Percentiles rank a stretch among this genome's conserved stretches.
Conservation (phyloP, 2,888 invertebrate genomes). For the Druceiella hillmani region DNA sequence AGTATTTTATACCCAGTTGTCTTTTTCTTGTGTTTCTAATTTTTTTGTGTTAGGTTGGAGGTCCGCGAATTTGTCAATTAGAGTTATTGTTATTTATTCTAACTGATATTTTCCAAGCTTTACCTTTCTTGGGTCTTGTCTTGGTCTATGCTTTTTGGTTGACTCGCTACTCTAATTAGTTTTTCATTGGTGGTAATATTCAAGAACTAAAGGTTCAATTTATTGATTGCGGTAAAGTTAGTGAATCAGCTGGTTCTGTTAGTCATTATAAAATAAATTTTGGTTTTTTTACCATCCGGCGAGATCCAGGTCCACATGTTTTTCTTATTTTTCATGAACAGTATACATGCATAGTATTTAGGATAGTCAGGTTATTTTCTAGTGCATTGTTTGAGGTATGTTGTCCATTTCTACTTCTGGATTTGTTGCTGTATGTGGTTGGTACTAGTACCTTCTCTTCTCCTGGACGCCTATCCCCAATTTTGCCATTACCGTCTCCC, state of each 20-base stretch:
- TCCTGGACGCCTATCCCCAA: constrained; percentile 18
- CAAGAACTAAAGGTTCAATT: too few relatives aligned
- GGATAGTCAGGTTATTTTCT: constrained; percentile 16
- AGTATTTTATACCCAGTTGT: too few relatives aligned
- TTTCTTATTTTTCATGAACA: constrained; percentile 18
- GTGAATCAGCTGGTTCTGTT: constrained; percentile 13
- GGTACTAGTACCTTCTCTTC: constrained; percentile 19
- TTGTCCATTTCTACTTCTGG: constrained; percentile 23
- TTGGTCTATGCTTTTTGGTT: too few relatives aligned
- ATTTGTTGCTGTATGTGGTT: constrained; percentile 15
- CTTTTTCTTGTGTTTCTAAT: too few relatives aligned
- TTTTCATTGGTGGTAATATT: too few relatives aligned
- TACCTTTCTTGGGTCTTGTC: too few relatives aligned
- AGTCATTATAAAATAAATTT: constrained; percentile 22
- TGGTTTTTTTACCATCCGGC: constrained; percentile 22
- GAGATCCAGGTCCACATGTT: constrained; percentile 23
- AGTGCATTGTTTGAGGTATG: constrained; percentile 14
- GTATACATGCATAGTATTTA: constrained; percentile 17
- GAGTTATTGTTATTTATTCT: too few relatives aligned
- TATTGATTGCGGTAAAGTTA: too few relatives aligned
- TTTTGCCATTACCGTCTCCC: constrained; percentile 20
- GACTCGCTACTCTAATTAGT: too few relatives aligned
- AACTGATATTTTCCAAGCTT: too few relatives aligned
- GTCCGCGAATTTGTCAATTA: too few relatives aligned
- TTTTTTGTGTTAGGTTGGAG: too few relatives aligned